Evolutionary conservation across 1,140 invertebrate species (phyloP).

Genomic region (Rhizoglyphus robini): DNA sequence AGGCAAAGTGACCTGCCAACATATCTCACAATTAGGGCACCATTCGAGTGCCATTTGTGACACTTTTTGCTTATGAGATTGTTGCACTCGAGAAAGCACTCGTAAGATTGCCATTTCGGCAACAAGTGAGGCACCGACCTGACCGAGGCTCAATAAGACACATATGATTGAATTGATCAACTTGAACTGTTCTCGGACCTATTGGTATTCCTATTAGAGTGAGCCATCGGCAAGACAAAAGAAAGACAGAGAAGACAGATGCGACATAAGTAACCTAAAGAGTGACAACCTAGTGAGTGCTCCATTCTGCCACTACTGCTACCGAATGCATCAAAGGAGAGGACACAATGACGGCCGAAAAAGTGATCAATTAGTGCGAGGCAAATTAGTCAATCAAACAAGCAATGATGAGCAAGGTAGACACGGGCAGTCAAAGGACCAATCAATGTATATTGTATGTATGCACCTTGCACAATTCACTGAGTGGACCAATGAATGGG

Average conservation of each 20-base stretch:
- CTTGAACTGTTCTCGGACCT: too few species aligned
- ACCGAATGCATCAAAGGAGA: slow-evolving; percentile 1
- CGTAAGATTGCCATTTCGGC: too few species aligned
- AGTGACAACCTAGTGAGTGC: background rate
- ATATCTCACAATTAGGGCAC: background rate
- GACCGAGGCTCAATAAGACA: background rate
- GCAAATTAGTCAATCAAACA: background rate
- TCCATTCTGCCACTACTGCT: background rate
- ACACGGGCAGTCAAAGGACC: too few species aligned
- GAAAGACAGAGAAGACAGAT: background rate
- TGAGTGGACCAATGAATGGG: too few species aligned
- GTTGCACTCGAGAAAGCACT: too few species aligned
- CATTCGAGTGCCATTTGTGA: background rate
- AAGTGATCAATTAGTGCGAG: background rate
- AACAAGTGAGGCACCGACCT: too few species aligned
- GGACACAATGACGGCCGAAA: background rate
- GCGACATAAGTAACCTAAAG: background rate
- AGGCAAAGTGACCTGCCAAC: too few species aligned
- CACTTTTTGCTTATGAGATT: too few species aligned
- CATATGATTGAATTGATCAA: background rate
- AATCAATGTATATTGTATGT: too few species aligned
- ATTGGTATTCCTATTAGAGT: background rate
- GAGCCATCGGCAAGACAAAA: background rate
- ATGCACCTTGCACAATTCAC: too few species aligned
- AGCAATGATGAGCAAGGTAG: background rate